Percentiles rank a stretch among this genome's conserved stretches.
Evolutionary conservation across 2,113 vertebrate genomes (phyloP).

Genomic region (human): DNA sequence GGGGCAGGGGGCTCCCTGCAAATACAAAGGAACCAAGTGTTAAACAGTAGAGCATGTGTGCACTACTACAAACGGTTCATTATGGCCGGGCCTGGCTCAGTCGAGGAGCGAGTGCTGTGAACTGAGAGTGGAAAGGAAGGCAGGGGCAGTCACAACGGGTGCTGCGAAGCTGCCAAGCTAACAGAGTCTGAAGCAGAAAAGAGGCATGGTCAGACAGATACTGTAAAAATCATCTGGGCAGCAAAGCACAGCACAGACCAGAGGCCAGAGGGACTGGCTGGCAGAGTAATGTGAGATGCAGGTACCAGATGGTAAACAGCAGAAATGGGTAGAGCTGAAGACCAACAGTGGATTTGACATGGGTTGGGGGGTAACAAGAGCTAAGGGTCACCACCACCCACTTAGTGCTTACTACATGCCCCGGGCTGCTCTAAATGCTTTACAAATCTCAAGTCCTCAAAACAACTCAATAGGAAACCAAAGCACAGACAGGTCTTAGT

Average conservation of each 20-base stretch:
- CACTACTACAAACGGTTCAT: not conserved
- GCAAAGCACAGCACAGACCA: not conserved
- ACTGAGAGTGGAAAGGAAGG: not conserved
- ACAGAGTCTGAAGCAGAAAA: not conserved
- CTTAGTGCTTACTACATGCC: too few relatives aligned
- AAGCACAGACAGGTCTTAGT: not conserved
- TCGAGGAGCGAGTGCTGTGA: not conserved
- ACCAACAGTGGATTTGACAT: fast-evolving
- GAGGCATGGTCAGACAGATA: not conserved
- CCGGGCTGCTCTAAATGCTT: not conserved
- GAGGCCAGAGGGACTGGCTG: not conserved
- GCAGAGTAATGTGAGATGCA: not conserved
- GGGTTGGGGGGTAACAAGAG: not conserved
- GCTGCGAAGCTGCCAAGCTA: not conserved
- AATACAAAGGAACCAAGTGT: not conserved
- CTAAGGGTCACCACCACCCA: too few relatives aligned
- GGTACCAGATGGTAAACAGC: not conserved
- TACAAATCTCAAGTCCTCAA: not conserved
- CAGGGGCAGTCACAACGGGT: not conserved
- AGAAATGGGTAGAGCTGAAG: not conserved
- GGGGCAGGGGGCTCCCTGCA: not conserved
- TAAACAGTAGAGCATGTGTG: not conserved
- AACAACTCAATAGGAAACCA: not conserved
- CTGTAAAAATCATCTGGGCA: not conserved
- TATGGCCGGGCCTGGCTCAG: not conserved